Evolutionary conservation across 2,888 invertebrate genomes (phyloP).

Genomic region (Hydriomena furcata): DNA sequence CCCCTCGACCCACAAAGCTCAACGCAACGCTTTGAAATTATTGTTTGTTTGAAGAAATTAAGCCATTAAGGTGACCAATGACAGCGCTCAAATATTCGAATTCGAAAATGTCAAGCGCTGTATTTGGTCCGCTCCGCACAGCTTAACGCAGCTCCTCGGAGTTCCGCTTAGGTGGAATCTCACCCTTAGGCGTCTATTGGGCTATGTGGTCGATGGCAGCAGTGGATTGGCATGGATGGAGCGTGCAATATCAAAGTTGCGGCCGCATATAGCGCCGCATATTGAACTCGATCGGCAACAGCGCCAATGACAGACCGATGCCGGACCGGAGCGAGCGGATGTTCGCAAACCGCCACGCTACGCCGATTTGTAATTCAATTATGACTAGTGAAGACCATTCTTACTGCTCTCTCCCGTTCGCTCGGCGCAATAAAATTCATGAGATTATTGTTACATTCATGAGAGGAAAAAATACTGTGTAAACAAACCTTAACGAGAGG

Average conservation of each 20-base stretch:
- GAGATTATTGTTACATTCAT: conserved; percentile 58
- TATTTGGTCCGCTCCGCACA: too few relatives aligned
- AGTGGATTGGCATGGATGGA: conserved; percentile 59
- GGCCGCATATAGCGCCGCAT: conserved; percentile 41
- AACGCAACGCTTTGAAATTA: too few relatives aligned
- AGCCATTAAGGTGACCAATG: too few relatives aligned
- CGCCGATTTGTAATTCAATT: conserved; percentile 54
- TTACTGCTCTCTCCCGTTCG: conserved; percentile 34
- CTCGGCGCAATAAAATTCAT: conserved; percentile 57
- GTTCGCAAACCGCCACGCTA: conserved; percentile 39
- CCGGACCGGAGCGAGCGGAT: conserved; percentile 23
- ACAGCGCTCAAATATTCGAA: too few relatives aligned
- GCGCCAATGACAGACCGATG: conserved; percentile 39
- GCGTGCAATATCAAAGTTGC: conserved; percentile 58
- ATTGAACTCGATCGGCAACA: conserved; percentile 44
- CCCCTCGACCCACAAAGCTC: too few relatives aligned
- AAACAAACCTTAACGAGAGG: conserved; percentile 38
- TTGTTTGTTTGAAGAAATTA: too few relatives aligned
- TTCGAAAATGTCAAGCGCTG: too few relatives aligned
- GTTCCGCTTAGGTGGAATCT: too few relatives aligned
- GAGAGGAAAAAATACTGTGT: conserved; percentile 47
- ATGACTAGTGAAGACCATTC: conserved; percentile 46
- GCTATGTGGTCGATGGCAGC: too few relatives aligned
- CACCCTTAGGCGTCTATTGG: too few relatives aligned
- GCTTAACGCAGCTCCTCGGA: too few relatives aligned